Percentiles rank a stretch among this genome's conserved stretches.
phyloP scores from a whole-genome alignment of 1,140 invertebrate species.

The Paracyclopina nana region DNA sequence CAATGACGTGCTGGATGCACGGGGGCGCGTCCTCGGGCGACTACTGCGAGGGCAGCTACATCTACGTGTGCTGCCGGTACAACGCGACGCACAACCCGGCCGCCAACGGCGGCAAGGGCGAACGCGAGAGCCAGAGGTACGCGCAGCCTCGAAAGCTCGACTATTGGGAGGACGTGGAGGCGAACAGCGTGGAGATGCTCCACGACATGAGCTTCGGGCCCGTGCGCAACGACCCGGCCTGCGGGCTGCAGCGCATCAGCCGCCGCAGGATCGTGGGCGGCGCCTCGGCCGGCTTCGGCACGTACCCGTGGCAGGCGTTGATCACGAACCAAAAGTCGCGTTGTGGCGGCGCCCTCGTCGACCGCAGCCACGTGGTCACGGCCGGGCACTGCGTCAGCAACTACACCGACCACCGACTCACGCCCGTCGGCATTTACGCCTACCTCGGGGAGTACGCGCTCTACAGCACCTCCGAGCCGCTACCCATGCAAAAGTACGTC shows the following conservation, averaged over 20 bases:
- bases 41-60: constrained; percentile 56
- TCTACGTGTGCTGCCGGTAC: constrained; percentile 57
- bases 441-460: constrained; percentile 82
- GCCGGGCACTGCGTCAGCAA: constrained; percentile 85
- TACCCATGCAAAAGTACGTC: constrained; percentile 72
- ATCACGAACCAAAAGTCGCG: constrained; percentile 72
- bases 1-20: constrained; percentile 72
- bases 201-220: constrained; percentile 35
- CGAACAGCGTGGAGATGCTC: constrained; percentile 18
- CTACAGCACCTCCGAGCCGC: constrained; percentile 67
- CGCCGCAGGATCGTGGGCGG: constrained; percentile 75
- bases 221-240: constrained; percentile 52
- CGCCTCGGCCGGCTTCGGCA: constrained; percentile 74
- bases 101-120: constrained; percentile 17
- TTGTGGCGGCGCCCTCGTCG: constrained; percentile 83
- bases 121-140: not conserved
- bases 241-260: constrained; percentile 56
- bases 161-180: constrained; percentile 22
- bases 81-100: constrained; percentile 31
- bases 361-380: constrained; percentile 74
- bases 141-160: constrained; percentile 31
- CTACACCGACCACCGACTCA: constrained; percentile 22
- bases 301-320: constrained; percentile 78
- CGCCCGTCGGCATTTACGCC: constrained; percentile 59
- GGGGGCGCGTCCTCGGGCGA: constrained; percentile 63